Conservation (phyloP, 2,888 invertebrate species). For the Hydrotaea cyrtoneurina region DNA sequence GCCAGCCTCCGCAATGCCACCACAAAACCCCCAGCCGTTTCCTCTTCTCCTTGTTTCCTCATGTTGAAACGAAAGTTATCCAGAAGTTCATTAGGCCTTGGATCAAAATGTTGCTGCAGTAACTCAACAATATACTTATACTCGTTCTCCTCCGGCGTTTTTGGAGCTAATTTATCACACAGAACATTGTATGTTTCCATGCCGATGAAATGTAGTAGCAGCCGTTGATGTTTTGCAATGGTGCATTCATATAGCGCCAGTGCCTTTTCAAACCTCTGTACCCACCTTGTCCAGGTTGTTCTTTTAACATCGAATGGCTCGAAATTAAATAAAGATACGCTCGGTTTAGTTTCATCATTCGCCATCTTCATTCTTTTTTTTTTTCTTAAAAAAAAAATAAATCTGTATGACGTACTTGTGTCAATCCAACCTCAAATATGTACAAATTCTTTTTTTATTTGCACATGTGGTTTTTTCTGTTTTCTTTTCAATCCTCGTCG, state of each 20-base stretch:
- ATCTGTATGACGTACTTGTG: too few species aligned
- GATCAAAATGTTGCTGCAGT: constrained; percentile 35
- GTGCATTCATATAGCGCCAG: constrained; percentile 33
- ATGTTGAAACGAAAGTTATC: constrained; percentile 46
- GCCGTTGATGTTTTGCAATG: neutral
- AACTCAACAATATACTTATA: constrained; percentile 20
- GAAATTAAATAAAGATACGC: constrained; percentile 31
- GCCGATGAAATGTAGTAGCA: constrained; percentile 48
- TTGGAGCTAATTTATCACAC: constrained; percentile 40
- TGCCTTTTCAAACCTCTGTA: constrained; percentile 25
- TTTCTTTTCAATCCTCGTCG: too few species aligned
- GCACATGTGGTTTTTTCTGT: too few species aligned
- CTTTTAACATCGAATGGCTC: constrained; percentile 23
- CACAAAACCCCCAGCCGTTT: constrained; percentile 13
- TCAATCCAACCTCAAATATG: too few species aligned
- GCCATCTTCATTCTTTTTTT: too few species aligned
- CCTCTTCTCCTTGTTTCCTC: constrained; percentile 16
- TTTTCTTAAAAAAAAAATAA: too few species aligned
- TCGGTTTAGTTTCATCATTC: too few species aligned
- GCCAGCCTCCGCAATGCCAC: constrained; percentile 35
- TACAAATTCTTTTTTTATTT: too few species aligned
- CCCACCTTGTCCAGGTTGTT: constrained; percentile 34
- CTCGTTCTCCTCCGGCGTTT: constrained; percentile 9
- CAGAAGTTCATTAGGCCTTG: constrained; percentile 33
- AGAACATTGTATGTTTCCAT: constrained; percentile 39